These are phyloP conservation scores for Sclerurus mexicanus DNA, from an alignment of 2,113 vertebrate species.

Conservation along the genomic window DNA sequence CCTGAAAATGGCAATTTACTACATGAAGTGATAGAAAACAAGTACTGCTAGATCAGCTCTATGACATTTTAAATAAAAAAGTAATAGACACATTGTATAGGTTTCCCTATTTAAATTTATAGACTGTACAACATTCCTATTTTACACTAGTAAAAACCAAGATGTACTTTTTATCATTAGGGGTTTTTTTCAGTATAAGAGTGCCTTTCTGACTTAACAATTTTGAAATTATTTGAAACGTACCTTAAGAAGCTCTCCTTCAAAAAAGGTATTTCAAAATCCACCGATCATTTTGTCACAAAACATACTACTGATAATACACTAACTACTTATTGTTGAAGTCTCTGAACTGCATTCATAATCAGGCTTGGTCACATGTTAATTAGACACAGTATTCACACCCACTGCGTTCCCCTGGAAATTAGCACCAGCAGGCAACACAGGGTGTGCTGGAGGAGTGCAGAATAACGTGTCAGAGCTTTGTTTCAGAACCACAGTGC, in stretches of 20 bases:
- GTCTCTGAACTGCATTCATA: background rate
- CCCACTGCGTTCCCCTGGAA: background rate
- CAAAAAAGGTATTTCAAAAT: background rate
- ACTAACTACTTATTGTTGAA: background rate
- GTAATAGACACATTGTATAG: fast-evolving
- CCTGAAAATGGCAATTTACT: background rate
- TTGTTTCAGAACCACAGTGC: background rate
- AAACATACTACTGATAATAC: background rate
- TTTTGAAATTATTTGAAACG: background rate
- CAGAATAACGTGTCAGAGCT: fast-evolving
- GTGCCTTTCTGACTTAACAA: background rate
- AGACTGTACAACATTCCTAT: background rate
- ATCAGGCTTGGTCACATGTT: background rate
- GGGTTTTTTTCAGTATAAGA: background rate
- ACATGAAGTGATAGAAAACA: background rate
- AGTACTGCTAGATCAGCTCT: background rate
- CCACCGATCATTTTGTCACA: background rate
- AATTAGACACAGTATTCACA: background rate
- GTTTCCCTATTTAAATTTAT: background rate
- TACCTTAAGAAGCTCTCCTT: background rate
- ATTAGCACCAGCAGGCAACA: background rate
- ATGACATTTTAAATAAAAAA: background rate
- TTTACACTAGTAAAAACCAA: background rate
- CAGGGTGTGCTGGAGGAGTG: background rate
- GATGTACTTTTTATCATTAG: fast-evolving